Evolutionary conservation across 2,888 invertebrate species (phyloP), one percentile per base, ranked within the genome.

Genomic region (Pelosia muscerda): DNA sequence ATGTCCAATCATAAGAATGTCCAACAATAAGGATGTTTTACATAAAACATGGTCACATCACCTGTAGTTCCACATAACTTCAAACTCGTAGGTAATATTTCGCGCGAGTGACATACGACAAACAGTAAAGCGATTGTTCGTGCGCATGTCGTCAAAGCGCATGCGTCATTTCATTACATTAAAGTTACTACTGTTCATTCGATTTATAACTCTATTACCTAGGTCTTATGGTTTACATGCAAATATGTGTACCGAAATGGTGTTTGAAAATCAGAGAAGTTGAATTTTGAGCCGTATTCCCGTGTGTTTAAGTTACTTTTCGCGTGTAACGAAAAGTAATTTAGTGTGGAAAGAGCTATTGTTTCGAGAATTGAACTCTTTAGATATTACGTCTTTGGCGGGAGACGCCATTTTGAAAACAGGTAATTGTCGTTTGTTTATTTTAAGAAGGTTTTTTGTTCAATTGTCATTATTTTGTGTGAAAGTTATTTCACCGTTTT

Each of bases 101-200:
- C 76, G 71, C 73, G 73, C 76, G 74, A 76, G 69, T 71, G 78
- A 59, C 64, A 54, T 34, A 38, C 19, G 78, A 31, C 57, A 77
- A 84, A 84, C 82, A 84, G 81, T 77, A 71, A 73, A 75, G 42
- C 77, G 73, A 86, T 86, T 88, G 87, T 87, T 86, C 79, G 66
- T 68, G 77, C 78, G 76, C 79, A 78, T 77, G 74, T 82, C 72
- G 69, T 62, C 66, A 73, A 66, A 72, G 66, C 78, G 81, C 82
- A 76, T 82, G 80, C 83, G 80, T 80, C 79, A 78, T 67, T 73
- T 66, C 64, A 71, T 70, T 66, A 60, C 53, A 66, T 26, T 19
- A 67, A 22, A 56, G 19, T 42, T 19, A 26, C 6, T 5, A 28
- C 22, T 2, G 3, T 11, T 28, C 53, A 31, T 34, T 42, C 9